phyloP scores from a whole-genome alignment of 2,113 vertebrate genomes.

The Cervus canadensis region DNA sequence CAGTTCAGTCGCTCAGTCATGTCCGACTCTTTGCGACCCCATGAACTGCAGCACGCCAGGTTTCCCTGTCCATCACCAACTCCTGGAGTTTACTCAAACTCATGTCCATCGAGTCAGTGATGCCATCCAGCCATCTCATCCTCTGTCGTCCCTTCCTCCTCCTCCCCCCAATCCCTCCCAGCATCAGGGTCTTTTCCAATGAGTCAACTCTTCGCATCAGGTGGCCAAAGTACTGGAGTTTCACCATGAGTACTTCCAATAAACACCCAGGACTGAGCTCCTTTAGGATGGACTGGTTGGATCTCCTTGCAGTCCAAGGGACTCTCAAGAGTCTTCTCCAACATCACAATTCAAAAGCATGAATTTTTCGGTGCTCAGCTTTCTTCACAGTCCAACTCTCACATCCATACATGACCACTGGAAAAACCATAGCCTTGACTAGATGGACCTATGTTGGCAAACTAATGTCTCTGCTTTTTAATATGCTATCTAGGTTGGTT shows the following conservation, averaged over 20 bases:
- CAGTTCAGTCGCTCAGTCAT: rapidly evolving
- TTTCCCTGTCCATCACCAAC: not conserved
- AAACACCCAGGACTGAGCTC: not conserved
- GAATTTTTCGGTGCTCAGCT: rapidly evolving
- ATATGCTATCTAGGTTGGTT: not conserved
- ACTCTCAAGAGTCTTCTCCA: not conserved
- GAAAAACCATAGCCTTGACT: not conserved
- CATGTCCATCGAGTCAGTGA: not conserved
- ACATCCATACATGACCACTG: not conserved
- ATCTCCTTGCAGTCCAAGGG: not conserved
- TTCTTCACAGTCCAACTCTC: not conserved
- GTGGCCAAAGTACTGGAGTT: too few species aligned
- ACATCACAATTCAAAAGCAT: not conserved
- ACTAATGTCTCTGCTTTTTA: not conserved
- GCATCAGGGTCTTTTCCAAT: too few species aligned
- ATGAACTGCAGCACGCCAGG: rapidly evolving
- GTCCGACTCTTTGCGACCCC: rapidly evolving
- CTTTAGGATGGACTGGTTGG: not conserved
- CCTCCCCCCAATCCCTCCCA: too few species aligned
- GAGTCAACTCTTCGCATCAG: too few species aligned
- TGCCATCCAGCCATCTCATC: too few species aligned
- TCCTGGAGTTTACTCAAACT: not conserved
- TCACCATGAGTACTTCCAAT: not conserved
- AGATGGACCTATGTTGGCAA: not conserved
- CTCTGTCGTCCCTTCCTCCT: too few species aligned